A percentile compares a stretch with the other conserved stretches of the same genome.
These are phyloP conservation scores for Tympanuchus pallidicinctus DNA, from an alignment of 2,113 vertebrate genomes.

Conservation along the genomic window DNA sequence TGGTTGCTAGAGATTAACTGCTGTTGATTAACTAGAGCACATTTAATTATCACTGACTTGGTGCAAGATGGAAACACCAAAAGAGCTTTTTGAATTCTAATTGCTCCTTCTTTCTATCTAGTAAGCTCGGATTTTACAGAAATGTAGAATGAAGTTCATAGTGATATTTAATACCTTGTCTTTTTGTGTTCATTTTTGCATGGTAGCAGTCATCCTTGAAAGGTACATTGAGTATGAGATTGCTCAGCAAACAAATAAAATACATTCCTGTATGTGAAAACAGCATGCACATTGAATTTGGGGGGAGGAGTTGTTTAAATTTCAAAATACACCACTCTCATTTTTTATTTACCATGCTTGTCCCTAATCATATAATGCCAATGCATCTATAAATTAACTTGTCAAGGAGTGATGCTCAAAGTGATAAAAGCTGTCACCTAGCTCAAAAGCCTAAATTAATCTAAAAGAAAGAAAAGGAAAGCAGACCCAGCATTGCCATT, in stretches of 20 bases:
- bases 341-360: constrained; percentile 69
- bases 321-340: constrained; percentile 24
- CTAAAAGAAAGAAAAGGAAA: constrained; percentile 41
- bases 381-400: constrained; percentile 74
- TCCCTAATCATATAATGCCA: constrained; percentile 68
- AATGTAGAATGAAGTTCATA: neutral
- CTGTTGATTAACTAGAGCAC: constrained; percentile 15
- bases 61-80: neutral
- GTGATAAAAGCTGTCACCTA: constrained; percentile 76
- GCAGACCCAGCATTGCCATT: neutral
- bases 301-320: constrained; percentile 23
- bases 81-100: neutral
- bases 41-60: constrained; percentile 20
- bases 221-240: neutral
- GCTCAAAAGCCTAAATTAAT: constrained; percentile 73
- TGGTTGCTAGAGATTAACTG: neutral
- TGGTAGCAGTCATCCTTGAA: neutral
- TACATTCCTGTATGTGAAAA: neutral
- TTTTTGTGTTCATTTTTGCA: neutral
- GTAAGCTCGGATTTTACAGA: neutral
- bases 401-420: constrained; percentile 64
- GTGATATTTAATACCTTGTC: neutral
- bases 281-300: neutral
- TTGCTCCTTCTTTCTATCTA: neutral
- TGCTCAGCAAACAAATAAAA: constrained; percentile 21